Evolutionary conservation across 2,888 invertebrate genomes (phyloP), one percentile per base, ranked within the genome.

Genomic region (Apamea crenata): DNA sequence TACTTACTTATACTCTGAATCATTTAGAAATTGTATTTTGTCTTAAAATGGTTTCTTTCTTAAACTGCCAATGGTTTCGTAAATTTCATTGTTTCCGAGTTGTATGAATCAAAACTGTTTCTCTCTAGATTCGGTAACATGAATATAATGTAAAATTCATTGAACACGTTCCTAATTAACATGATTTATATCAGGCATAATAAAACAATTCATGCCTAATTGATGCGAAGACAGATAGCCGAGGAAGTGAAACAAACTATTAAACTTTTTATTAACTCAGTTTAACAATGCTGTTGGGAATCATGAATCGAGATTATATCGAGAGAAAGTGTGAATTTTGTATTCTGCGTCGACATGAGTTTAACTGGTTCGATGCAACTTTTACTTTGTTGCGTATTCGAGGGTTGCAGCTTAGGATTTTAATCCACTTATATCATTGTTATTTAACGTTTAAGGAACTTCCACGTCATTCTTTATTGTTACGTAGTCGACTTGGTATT

Each of bases 301-400:
- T 86, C 68, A 69, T 65, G 87, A 84, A 81, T 83, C 53, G 74
- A 84, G 84, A 81, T 82, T 75, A 88, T 82, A 89, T 87, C 83
- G 87, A 91, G 92, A 91, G 92, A 93, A 93, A 92, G 93, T 90
- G 83, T 83, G 78, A 89, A 90, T 90, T 88, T 89, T 91, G 90
- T 91, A 93, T 92, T 92, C 92, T 78, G 85, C 85, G 83, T 87
- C 86, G 87, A 90, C 85, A 86, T 87, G 80, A 84, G 80, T 86
- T 81, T 87, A 92, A 93, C 91, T 91, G 83, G 90, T 91, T 86
- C 90, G 74, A 78, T 84, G 78, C 78, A 87, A 87, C 92, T 93
- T 92, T 93, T 93, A 92, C 93, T 92, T 89, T 77, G 80, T 87
- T 86, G 78, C 83, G 78, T 81, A 88, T 89, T 90, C 87, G 71